phyloP scores from a whole-genome alignment of 2,797 vertebrate genomes.

The Poeciliopsis gracilis region DNA sequence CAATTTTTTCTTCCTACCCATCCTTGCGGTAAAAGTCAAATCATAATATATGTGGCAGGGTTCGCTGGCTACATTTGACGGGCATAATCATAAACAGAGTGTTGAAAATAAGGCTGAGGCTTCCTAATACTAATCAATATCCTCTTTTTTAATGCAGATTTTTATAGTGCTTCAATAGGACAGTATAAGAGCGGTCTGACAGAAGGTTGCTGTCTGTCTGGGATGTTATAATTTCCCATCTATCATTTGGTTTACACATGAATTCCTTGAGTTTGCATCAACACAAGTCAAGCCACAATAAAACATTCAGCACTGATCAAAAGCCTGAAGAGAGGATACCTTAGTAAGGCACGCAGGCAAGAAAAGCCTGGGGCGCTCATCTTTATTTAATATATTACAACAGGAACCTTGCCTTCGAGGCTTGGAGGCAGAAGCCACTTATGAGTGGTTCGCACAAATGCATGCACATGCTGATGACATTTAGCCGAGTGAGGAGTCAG shows the following conservation, averaged over 20 bases:
- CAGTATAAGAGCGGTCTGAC: background rate
- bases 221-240: background rate
- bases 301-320: slow-evolving; percentile 71
- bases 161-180: background rate
- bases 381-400: slow-evolving; percentile 71
- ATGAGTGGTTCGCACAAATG: slow-evolving; percentile 57
- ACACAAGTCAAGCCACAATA: slow-evolving; percentile 42
- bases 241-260: background rate
- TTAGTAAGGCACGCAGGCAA: slow-evolving; percentile 67
- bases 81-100: background rate
- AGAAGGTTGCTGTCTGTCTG: background rate
- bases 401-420: slow-evolving; percentile 64
- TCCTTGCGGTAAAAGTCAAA: background rate
- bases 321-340: slow-evolving; percentile 56
- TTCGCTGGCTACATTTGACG: background rate
- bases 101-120: background rate
- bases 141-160: background rate
- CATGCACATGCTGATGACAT: slow-evolving; percentile 70
- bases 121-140: background rate
- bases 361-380: slow-evolving; percentile 55
- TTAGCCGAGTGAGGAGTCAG: slow-evolving; percentile 53
- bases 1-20: background rate
- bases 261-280: slow-evolving; percentile 5
- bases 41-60: background rate
- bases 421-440: slow-evolving; percentile 67